Evolutionary conservation across 2,797 vertebrate genomes (phyloP).

Genomic region (Scyliorhinus canicula): DNA sequence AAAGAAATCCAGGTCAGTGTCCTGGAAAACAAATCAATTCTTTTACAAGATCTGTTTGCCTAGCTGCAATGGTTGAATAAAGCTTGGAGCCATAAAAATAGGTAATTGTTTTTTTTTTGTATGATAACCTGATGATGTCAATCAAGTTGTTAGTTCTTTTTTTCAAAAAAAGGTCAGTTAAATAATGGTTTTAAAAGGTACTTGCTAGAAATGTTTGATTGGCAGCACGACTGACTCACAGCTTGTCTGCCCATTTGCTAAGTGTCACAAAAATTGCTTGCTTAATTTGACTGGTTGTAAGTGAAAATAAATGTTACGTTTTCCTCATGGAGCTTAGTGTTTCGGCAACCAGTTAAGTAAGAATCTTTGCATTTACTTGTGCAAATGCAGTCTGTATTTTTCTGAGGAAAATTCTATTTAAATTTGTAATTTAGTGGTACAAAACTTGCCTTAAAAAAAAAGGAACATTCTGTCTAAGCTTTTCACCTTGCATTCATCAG

Average conservation of each 20-base stretch:
- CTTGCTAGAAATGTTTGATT: not conserved
- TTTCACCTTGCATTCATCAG: no score
- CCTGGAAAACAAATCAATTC: not conserved
- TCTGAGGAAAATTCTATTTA: not conserved
- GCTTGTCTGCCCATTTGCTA: not conserved
- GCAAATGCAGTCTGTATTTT: not conserved
- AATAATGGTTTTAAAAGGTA: not conserved
- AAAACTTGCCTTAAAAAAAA: no score
- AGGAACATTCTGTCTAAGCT: no score
- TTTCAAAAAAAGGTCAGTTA: not conserved
- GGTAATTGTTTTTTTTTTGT: not conserved
- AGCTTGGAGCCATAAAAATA: not conserved
- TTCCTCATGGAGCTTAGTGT: not conserved
- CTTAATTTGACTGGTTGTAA: not conserved
- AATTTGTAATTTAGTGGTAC: no score
- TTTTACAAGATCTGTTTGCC: not conserved
- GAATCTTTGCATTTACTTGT: not conserved
- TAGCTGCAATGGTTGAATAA: not conserved
- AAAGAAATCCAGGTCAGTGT: not conserved
- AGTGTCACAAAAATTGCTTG: not conserved
- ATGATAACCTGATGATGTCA: not conserved
- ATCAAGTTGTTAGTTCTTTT: not conserved
- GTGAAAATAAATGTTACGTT: not conserved
- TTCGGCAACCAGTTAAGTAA: not conserved
- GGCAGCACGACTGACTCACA: not conserved